Conservation (phyloP, 2,797 vertebrate species). For the Pitangus sulphuratus region DNA sequence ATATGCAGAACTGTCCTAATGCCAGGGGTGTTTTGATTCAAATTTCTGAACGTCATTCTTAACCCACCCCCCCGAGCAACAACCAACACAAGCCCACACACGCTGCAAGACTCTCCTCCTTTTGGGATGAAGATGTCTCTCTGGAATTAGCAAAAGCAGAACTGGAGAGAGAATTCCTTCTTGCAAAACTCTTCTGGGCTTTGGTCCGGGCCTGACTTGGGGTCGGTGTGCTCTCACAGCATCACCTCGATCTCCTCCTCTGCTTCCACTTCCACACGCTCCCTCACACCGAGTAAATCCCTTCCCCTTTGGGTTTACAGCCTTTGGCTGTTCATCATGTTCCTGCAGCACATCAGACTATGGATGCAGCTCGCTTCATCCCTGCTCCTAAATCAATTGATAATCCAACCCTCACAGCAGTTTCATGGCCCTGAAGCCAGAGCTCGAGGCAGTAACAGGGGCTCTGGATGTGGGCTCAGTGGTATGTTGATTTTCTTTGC, state of each 20-base stretch:
- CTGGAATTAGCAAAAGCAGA: not conserved
- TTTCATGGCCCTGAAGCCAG: not conserved
- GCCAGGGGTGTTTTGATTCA: not conserved
- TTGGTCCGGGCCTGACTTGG: not conserved
- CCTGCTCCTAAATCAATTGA: not conserved
- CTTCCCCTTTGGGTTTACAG: not conserved
- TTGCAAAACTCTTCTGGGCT: not conserved
- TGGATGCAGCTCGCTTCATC: not conserved
- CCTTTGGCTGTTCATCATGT: not conserved
- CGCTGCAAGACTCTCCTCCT: not conserved
- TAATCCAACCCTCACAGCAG: not conserved
- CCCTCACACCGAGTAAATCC: not conserved
- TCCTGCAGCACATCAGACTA: not conserved
- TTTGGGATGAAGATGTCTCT: not conserved
- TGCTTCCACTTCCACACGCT: not conserved
- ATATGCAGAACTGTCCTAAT: fast-evolving
- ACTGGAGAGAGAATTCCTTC: not conserved
- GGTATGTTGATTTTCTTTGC: not conserved
- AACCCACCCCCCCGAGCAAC: not conserved
- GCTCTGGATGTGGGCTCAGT: not conserved
- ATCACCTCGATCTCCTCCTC: not conserved
- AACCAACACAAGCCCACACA: not conserved
- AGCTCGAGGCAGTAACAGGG: not conserved
- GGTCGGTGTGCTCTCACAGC: not conserved
- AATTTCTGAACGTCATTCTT: not conserved